Evolutionary conservation across 1,140 invertebrate species (phyloP), one percentile per base, ranked within the genome.

Genomic region (Pteromalus puparum): DNA sequence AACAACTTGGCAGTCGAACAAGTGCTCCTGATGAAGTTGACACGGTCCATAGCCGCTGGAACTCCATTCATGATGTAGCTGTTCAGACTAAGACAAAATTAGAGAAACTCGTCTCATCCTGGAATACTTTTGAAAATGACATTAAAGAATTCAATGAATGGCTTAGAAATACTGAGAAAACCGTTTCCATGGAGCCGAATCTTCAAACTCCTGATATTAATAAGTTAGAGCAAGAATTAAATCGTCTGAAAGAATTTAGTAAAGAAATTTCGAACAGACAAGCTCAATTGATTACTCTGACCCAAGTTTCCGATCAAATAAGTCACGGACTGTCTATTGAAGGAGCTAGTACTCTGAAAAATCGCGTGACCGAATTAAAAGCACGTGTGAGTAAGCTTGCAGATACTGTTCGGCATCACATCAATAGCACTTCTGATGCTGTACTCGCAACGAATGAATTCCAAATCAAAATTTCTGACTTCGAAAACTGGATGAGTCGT

Each of bases 391-490:
- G 94, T 68, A 93, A 95, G 85, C 90, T 98, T 0, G 95, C 96
- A 6, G 97, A 98, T 87, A 94, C 94, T 18, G 95, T 96, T 0
- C 93, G 96, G 78, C 94, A 95, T 26, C 95, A 95, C 90, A 96
- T 97, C 42, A 97, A 97, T 90, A 94, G 95, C 65, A 92, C 97
- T 0, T 97, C 97, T 7, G 97, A 98, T 90, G 95, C 96, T 28
- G 95, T 97, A 46, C 94, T 97, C 61, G 94, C 95, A 4, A 93
- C 95, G 87, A 97, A 98, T 93, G 97, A 98, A 90, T 97, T 98
- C 87, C 95, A 97, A 87, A 95, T 95, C 30, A 96, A 97, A 89
- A 93, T 98, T 73, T 94, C 95, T 15, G 96, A 96, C 86, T 97
- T 98, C 89, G 95, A 96, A 74, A 96, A 96, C 77, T 98, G 97